Percentiles rank a stretch among this genome's conserved stretches.
These are phyloP conservation scores for Erynnis tages DNA, from an alignment of 2,888 invertebrate genomes.

Conservation along the genomic window DNA sequence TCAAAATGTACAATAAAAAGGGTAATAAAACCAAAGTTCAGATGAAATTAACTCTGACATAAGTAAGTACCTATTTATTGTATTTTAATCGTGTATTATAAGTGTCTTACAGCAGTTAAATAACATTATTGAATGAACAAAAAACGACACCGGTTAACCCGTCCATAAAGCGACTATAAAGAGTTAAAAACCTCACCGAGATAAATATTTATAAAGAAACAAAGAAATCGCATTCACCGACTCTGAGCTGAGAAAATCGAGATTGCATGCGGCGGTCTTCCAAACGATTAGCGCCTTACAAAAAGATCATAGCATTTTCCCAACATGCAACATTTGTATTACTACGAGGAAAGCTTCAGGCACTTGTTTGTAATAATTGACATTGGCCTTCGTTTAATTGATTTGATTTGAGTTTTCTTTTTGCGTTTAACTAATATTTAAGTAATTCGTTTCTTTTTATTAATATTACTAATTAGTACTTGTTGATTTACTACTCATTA, in stretches of 20 bases:
- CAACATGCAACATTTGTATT: slow-evolving; percentile 36
- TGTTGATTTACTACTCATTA: no score
- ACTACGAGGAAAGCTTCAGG: slow-evolving; percentile 37
- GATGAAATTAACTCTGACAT: neutral
- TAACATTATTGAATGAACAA: slow-evolving; percentile 17
- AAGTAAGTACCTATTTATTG: neutral
- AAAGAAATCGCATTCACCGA: slow-evolving; percentile 20
- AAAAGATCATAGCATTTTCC: slow-evolving; percentile 38
- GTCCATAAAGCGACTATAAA: slow-evolving; percentile 14
- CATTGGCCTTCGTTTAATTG: no score
- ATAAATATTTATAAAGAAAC: slow-evolving; percentile 26
- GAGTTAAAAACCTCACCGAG: slow-evolving; percentile 5
- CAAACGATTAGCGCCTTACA: slow-evolving; percentile 38
- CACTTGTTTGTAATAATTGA: slow-evolving; percentile 24
- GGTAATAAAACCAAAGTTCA: no score
- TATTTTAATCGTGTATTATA: neutral
- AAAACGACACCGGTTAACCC: slow-evolving; percentile 9
- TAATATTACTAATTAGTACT: no score
- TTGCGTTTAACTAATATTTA: no score
- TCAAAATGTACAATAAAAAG: no score
- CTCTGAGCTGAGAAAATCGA: slow-evolving; percentile 17
- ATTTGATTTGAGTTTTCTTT: no score
- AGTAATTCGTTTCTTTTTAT: no score
- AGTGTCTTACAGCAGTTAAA: slow-evolving; percentile 1
- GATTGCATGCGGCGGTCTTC: slow-evolving; percentile 27